Conservation (phyloP, 2,888 invertebrate genomes). For the Strigamia maritima region DNA sequence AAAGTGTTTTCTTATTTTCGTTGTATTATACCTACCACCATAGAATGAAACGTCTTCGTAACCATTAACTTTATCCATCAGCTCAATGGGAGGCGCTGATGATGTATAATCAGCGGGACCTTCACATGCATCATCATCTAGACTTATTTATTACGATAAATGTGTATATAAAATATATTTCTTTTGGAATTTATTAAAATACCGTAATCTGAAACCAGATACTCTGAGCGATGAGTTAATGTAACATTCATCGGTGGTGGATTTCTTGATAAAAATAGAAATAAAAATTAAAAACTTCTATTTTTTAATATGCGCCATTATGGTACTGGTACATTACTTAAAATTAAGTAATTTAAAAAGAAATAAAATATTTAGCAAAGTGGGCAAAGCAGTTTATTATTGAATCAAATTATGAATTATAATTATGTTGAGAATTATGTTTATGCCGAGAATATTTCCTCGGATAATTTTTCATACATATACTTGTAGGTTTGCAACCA, state of each 20-base stretch:
- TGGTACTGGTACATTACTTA: no score
- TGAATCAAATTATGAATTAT: neutral
- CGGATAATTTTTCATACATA: no score
- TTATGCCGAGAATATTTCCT: no score
- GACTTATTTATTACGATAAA: neutral
- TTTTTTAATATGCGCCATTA: no score
- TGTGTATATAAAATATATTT: neutral
- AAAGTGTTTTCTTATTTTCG: neutral
- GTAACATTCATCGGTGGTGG: neutral
- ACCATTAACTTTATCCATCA: conserved; percentile 54
- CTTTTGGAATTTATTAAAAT: neutral
- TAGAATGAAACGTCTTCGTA: conserved; percentile 55
- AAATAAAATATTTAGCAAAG: no score
- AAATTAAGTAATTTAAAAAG: no score
- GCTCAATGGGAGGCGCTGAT: conserved; percentile 52
- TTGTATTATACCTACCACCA: conserved; percentile 50
- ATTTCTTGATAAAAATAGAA: neutral
- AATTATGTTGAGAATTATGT: neutral
- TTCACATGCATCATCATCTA: neutral
- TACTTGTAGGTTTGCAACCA: conserved; percentile 4
- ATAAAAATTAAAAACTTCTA: no score
- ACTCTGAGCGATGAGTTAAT: neutral
- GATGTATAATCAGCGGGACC: neutral
- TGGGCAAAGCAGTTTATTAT: no score
- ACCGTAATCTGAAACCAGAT: neutral